Evolutionary conservation across 2,888 invertebrate genomes (phyloP).

Genomic region (Amorpha juglandis): DNA sequence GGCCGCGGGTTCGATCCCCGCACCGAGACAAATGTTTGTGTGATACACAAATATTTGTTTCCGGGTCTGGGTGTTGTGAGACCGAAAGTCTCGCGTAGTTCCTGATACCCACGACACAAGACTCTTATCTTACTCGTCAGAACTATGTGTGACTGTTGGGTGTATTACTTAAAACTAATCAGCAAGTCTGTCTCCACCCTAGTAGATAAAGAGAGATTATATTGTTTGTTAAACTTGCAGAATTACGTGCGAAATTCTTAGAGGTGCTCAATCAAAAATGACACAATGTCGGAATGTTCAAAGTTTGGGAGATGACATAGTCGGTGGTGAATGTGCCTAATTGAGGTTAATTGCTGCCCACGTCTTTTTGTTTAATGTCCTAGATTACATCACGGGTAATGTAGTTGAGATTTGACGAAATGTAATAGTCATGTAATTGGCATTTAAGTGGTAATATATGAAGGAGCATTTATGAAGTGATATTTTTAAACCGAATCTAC

Average conservation of each 20-base stretch:
- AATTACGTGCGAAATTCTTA: neutral
- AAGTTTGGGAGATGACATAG: conserved; percentile 6
- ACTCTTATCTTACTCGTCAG: too few species aligned
- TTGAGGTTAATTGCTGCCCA: conserved; percentile 20
- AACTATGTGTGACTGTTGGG: too few species aligned
- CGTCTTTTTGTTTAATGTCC: conserved; percentile 13
- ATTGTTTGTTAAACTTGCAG: neutral
- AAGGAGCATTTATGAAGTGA: neutral
- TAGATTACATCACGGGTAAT: conserved; percentile 5
- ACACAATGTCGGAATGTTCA: neutral
- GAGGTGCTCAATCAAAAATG: conserved; percentile 1
- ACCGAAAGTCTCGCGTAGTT: too few species aligned
- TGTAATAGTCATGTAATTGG: neutral
- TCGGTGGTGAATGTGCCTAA: neutral
- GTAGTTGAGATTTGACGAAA: neutral
- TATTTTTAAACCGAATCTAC: too few species aligned
- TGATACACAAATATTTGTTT: too few species aligned
- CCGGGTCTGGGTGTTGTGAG: too few species aligned
- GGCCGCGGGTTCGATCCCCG: too few species aligned
- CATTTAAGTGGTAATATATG: neutral
- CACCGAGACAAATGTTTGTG: too few species aligned
- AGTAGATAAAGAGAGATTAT: conserved; percentile 5
- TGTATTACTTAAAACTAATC: too few species aligned
- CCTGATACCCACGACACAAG: too few species aligned
- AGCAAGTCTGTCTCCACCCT: too few species aligned